A percentile compares a stretch with the other conserved stretches of the same genome.
Conservation (phyloP, 2,888 invertebrate species). For the Pristionchus maxplancki region DNA sequence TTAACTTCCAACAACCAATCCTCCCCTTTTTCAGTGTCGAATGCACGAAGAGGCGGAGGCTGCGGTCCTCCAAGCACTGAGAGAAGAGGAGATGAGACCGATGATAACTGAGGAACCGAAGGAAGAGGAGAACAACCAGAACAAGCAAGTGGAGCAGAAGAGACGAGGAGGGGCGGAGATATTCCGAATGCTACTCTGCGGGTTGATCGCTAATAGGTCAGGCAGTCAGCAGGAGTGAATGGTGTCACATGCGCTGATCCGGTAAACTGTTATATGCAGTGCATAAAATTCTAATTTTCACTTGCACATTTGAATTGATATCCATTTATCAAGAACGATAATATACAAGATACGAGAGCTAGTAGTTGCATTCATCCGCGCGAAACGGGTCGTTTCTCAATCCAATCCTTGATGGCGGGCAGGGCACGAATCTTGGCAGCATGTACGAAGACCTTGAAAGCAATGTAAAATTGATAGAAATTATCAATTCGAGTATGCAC, state of each 20-base stretch:
- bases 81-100: background rate
- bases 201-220: background rate
- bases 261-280: too few species aligned
- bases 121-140: background rate
- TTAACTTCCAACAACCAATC: too few species aligned
- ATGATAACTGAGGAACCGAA: background rate
- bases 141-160: background rate
- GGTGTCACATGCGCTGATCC: too few species aligned
- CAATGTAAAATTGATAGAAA: background rate
- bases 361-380: background rate
- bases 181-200: background rate
- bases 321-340: background rate
- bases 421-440: conserved; percentile 40
- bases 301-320: too few species aligned
- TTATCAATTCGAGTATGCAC: too few species aligned
- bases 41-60: background rate
- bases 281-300: too few species aligned
- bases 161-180: background rate
- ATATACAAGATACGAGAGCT: background rate
- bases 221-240: background rate
- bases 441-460: background rate
- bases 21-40: background rate
- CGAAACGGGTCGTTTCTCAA: background rate
- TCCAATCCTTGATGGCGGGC: background rate
- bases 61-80: background rate